phyloP scores from a whole-genome alignment of 2,888 invertebrate species.

The Andricus curvator region DNA sequence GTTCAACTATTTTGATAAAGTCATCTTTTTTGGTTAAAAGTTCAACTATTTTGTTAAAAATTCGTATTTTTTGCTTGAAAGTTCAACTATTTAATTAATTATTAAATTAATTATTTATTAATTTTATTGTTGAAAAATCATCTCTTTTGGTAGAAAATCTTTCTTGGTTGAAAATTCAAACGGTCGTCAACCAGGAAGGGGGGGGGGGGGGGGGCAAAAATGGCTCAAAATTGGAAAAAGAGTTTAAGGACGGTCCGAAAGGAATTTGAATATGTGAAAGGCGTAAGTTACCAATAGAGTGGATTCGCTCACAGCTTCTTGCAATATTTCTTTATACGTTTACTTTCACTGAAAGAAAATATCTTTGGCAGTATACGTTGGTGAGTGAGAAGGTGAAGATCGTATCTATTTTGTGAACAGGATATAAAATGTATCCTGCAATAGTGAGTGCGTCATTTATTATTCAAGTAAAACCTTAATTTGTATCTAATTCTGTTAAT shows the following conservation, averaged over 20 bases:
- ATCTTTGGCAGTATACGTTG: neutral
- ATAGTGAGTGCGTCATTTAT: neutral
- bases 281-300: neutral
- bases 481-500: neutral
- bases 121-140: too few relatives aligned
- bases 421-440: constrained; percentile 1
- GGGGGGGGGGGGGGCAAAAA: too few relatives aligned
- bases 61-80: too few relatives aligned
- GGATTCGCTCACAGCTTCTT: neutral
- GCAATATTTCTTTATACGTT: neutral
- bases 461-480: neutral
- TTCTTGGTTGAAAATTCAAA: too few relatives aligned
- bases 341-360: constrained; percentile 16
- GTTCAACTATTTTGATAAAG: too few relatives aligned
- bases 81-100: too few relatives aligned
- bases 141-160: too few relatives aligned
- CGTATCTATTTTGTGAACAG: neutral
- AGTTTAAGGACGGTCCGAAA: neutral
- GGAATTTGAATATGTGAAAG: neutral
- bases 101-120: too few relatives aligned
- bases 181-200: too few relatives aligned
- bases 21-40: too few relatives aligned
- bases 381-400: neutral
- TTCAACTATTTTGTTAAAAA: too few relatives aligned
- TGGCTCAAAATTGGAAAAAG: too few relatives aligned